These are phyloP conservation scores for Argyrosomus japonicus DNA, from an alignment of 2,113 vertebrate genomes.

Conservation along the genomic window DNA sequence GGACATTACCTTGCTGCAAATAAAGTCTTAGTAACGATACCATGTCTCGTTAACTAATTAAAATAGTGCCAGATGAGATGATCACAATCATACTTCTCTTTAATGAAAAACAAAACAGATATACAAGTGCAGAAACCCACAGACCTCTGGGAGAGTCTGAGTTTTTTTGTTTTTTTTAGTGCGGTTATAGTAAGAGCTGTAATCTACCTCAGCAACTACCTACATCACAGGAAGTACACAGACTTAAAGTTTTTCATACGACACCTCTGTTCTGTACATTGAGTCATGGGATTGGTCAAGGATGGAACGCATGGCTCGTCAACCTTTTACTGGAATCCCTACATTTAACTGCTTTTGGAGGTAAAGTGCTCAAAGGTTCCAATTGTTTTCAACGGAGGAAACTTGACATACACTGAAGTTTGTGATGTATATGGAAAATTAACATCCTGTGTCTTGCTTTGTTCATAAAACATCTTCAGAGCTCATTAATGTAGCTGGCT, in stretches of 20 bases:
- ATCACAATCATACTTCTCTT: conserved; percentile 45
- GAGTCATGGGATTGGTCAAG: neutral
- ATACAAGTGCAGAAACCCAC: conserved; percentile 39
- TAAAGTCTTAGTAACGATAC: neutral
- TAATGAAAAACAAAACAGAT: conserved; percentile 36
- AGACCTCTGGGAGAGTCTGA: conserved; percentile 26
- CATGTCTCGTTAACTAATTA: conserved; percentile 1
- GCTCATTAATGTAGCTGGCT: neutral
- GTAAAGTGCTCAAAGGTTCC: neutral
- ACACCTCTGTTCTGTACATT: neutral
- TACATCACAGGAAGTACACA: conserved; percentile 64
- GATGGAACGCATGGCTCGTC: neutral
- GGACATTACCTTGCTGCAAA: conserved; percentile 1
- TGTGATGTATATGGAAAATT: neutral
- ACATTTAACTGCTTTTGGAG: neutral
- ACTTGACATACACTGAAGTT: neutral
- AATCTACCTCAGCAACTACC: conserved; percentile 52
- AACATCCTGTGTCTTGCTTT: too few species aligned
- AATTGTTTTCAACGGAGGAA: neutral
- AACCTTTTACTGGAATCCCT: too few species aligned
- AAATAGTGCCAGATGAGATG: conserved; percentile 52
- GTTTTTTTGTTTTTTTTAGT: conserved; percentile 25
- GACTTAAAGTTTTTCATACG: conserved; percentile 53
- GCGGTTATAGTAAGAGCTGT: conserved; percentile 45
- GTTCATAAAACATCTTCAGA: too few species aligned